These are phyloP conservation scores for Crotalus tigris DNA, from an alignment of 2,113 vertebrate genomes.

Conservation along the genomic window DNA sequence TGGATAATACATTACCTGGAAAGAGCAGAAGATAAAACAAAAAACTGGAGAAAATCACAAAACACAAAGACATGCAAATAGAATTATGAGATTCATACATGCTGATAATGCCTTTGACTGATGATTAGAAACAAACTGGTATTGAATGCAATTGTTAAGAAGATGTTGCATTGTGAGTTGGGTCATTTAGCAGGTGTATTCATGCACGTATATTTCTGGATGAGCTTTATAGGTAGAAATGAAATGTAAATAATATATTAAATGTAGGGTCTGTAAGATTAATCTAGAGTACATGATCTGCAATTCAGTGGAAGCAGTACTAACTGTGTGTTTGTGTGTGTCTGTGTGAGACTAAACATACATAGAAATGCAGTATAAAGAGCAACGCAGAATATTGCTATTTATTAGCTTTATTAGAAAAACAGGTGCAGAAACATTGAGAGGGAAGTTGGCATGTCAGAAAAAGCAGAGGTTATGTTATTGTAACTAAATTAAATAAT, in stretches of 20 bases:
- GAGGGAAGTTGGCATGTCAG: neutral
- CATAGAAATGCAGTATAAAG: conserved; percentile 11
- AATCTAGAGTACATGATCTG: neutral
- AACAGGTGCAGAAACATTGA: conserved; percentile 1
- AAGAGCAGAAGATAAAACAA: neutral
- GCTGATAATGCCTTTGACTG: neutral
- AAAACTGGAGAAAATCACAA: neutral
- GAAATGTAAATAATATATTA: conserved; percentile 36
- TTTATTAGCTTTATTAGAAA: conserved; percentile 36
- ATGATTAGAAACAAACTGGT: neutral
- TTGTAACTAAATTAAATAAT: neutral
- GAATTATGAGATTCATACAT: neutral
- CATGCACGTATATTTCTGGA: neutral
- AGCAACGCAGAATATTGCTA: conserved; percentile 43
- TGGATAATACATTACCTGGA: neutral
- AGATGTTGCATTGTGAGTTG: neutral
- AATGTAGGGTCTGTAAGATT: neutral
- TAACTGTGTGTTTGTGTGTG: neutral
- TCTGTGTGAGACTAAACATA: neutral
- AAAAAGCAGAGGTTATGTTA: conserved; percentile 44
- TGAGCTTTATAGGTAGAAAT: neutral
- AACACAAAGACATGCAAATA: neutral
- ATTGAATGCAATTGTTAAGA: neutral
- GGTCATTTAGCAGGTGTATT: neutral
- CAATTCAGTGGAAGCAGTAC: neutral